Evolutionary conservation across 2,888 invertebrate species (phyloP), one percentile per base, ranked within the genome.

Genomic region (Agrochola lychnidis): DNA sequence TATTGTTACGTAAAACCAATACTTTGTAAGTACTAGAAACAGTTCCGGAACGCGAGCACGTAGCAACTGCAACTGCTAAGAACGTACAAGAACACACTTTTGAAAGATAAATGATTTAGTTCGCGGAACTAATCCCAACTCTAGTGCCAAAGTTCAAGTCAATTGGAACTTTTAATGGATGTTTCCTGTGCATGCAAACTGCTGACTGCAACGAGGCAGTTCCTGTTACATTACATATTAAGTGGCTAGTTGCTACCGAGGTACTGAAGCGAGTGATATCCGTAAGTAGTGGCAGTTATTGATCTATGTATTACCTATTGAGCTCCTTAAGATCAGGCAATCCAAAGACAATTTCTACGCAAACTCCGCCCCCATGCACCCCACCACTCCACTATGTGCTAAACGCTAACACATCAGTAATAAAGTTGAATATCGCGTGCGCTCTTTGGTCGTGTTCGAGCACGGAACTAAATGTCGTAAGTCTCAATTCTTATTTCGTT

Each of bases 81-180:
- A 82, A 79, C 88, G 81, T 81, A 77, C 85, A 79, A 80, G 78
- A 81, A 76, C 72, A 79, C 81, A 84, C 84, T 85, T 91, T 89
- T 91, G 88, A 91, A 93, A 94, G 94, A 95, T 95, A 94, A 95
- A 95, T 94, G 94, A 94, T 94, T 93, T 92, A 91, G 91, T 92
- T 91, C 90, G 87, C 86, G 84, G 90, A 95, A 93, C 93, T 93
- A 93, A 94, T 93, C 90, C 89, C 84, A 94, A 95, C 92, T 94
- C 91, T 79, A 88, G 87, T 87, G 89, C 88, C 87, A 90, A 89
- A 90, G 88, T 91, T 90, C 88, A 88, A 93, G 93, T 91, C 93
- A 91, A 92, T 93, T 90, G 92, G 89, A 95, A 94, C 91, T 94
- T 94, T 93, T 93, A 94, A 94, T 94, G 93, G 93, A 91, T 92